Base-by-base conservation (phyloP, 2,113 vertebrate species). In the Oncorhynchus keta region DNA sequence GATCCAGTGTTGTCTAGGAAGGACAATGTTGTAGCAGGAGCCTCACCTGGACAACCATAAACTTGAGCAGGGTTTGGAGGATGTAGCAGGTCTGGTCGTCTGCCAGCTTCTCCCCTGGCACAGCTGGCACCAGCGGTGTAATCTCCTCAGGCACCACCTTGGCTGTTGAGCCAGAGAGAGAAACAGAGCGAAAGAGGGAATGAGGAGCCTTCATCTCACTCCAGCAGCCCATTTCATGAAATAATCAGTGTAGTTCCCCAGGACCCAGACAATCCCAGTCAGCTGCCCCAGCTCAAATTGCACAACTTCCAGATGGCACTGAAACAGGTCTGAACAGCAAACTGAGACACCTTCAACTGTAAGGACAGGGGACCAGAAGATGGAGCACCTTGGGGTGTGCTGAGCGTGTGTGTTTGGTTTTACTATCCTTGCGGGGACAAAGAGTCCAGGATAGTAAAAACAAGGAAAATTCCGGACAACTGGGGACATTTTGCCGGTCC, bases 71-170 rank as follows among this genome's bases (percentile, higher is more conserved):
- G 13, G 94, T 93, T 87, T 99, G 96, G 61, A 99, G 97, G 78
- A 99, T 95, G 90, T 92, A 98, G 92, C 96, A 98, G 22, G 96
- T 99, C 78, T 94, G 96, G 86, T 99, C 98, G 67, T 99, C 98
- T 14, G 94, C 87, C 12, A 92, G 88, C 85, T 98, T 99, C 88
- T 99, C 98, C 75, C 96, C 97, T 7, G 93, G 92, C 24, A 96
- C 77, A 35, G 95, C 95, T 14, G 98, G 97, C 78, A 99, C 80
- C 68, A 99, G 95, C 0, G 98, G 97, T 0, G 93, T 95, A 83
- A 99, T 98, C 90, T 99, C 97, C 85, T 99, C 98, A 28, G 98
- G 95, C 81, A 94, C 94, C 78, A 99, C 93, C 92, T 97, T 98
- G 74, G 94, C 97, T 99, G 85, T 59, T 85, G 77, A 78, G 61